Evolutionary conservation across 2,888 invertebrate species (phyloP).

Genomic region (Camponotus fellah): DNA sequence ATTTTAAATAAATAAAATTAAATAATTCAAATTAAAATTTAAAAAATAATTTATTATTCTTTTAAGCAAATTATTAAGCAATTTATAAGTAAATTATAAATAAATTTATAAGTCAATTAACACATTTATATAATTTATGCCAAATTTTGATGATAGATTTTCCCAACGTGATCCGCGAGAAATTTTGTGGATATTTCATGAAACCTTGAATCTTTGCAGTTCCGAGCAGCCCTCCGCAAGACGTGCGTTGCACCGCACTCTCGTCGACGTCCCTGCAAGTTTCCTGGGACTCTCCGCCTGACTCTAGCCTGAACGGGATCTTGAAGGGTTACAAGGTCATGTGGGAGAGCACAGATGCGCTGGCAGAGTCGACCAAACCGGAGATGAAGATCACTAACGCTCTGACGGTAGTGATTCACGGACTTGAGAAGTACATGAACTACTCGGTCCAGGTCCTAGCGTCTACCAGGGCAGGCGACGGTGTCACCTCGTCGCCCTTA

Average conservation of each 20-base stretch:
- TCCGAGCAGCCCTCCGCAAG: conserved; percentile 94
- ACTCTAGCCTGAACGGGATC: conserved; percentile 94
- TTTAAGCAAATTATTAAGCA: neutral
- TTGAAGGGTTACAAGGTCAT: conserved; percentile 94
- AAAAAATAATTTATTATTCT: neutral
- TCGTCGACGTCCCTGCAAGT: conserved; percentile 95
- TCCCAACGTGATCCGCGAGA: no score
- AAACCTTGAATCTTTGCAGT: conserved; percentile 87
- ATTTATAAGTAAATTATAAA: neutral
- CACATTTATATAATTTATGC: neutral
- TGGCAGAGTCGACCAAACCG: conserved; percentile 82
- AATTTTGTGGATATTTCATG: neutral
- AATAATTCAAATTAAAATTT: no score
- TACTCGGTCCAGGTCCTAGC: conserved; percentile 97
- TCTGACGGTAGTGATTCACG: conserved; percentile 90
- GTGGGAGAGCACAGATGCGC: conserved; percentile 84
- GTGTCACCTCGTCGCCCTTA: conserved; percentile 93
- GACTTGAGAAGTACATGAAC: conserved; percentile 95
- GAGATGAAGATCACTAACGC: conserved; percentile 90
- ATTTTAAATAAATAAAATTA: neutral
- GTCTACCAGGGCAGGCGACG: conserved; percentile 96
- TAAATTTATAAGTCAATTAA: neutral
- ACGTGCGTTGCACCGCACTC: conserved; percentile 93
- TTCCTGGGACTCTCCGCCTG: conserved; percentile 94
- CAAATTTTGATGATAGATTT: neutral